Conservation (phyloP, 2,797 vertebrate species). For the Chaenodraco wilsoni region DNA sequence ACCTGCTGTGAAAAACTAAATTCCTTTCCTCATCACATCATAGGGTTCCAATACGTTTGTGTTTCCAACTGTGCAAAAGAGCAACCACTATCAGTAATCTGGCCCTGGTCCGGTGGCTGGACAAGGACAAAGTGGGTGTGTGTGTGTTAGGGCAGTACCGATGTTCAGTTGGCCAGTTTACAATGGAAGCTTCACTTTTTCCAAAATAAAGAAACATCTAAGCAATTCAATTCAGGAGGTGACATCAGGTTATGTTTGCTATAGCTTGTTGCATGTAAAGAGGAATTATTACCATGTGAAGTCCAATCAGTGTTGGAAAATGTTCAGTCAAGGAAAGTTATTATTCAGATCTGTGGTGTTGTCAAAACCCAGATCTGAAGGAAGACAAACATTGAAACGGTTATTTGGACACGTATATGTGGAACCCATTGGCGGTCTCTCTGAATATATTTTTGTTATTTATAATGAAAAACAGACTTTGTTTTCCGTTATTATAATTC, state of each 20-base stretch:
- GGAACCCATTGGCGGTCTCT: conserved; percentile 10
- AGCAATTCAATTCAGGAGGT: conserved; percentile 16
- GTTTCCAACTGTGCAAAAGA: conserved; percentile 42
- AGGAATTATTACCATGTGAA: conserved; percentile 4
- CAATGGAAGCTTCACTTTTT: conserved; percentile 48
- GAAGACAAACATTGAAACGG: conserved; percentile 14
- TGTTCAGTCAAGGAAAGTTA: conserved; percentile 10
- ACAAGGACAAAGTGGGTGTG: conserved; percentile 27
- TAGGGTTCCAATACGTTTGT: conserved; percentile 35
- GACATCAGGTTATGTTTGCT: conserved; percentile 38
- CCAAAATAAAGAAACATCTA: conserved; percentile 40
- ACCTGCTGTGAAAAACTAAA: conserved; percentile 25
- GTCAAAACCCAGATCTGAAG: conserved; percentile 6
- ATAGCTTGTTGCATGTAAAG: conserved; percentile 8
- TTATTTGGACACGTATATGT: conserved; percentile 8
- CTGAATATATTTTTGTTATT: not conserved
- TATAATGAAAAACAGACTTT: conserved; percentile 11
- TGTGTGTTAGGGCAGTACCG: conserved; percentile 27
- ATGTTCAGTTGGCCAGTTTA: conserved; percentile 34
- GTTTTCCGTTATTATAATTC: conserved; percentile 31
- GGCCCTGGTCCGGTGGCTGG: conserved; percentile 23
- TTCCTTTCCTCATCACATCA: conserved; percentile 41
- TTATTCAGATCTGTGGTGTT: conserved; percentile 4
- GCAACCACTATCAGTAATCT: conserved; percentile 48
- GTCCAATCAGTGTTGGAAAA: not conserved